Percentiles rank a stretch among this genome's conserved stretches.
Evolutionary conservation across 2,113 vertebrate genomes (phyloP).

Genomic region (Cinclus mexicanus): DNA sequence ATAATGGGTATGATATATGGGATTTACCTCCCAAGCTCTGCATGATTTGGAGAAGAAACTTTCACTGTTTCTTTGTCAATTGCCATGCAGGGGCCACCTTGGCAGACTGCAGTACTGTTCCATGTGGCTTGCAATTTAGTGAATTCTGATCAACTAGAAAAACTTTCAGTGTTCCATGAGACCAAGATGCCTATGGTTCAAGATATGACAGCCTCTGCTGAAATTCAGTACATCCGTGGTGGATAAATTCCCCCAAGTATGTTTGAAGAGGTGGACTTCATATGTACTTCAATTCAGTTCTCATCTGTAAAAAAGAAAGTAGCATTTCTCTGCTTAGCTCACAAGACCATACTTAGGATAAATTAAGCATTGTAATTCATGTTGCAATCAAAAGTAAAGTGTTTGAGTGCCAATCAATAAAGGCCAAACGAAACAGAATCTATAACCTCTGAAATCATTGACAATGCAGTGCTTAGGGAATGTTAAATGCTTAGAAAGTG

Average conservation of each 20-base stretch:
- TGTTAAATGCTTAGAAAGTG: background rate
- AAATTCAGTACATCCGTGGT: rapidly evolving
- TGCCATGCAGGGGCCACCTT: background rate
- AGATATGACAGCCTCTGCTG: background rate
- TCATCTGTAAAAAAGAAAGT: background rate
- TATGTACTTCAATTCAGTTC: background rate
- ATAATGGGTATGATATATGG: background rate
- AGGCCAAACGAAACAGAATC: background rate
- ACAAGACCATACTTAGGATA: background rate
- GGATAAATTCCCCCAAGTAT: background rate
- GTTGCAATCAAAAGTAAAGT: constrained; percentile 26
- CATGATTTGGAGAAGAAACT: background rate
- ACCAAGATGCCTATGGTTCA: background rate
- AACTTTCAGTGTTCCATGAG: background rate
- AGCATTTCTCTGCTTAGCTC: background rate
- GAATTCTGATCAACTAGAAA: background rate
- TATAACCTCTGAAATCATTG: background rate
- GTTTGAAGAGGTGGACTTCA: background rate
- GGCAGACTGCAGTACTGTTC: background rate
- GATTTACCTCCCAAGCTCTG: background rate
- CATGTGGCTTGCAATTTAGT: background rate
- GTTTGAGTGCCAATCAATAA: constrained; percentile 40
- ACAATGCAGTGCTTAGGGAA: background rate
- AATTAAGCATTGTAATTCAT: constrained; percentile 22
- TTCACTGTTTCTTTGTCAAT: background rate